Conservation (phyloP, 2,888 invertebrate species). For the Busseola fusca region DNA sequence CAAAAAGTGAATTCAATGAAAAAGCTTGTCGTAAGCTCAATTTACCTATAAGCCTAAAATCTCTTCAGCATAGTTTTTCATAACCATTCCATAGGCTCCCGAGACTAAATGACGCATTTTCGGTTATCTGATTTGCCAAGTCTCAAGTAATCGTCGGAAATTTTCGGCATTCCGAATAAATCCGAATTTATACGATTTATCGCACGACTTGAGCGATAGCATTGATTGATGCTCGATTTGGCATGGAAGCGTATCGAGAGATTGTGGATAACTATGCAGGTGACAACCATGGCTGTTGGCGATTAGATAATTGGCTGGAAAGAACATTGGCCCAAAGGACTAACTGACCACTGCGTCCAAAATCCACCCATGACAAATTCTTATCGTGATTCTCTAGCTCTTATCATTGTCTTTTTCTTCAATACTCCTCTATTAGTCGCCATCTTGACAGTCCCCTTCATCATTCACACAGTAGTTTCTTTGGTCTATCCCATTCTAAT, state of each 20-base stretch:
- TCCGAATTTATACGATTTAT: too few relatives aligned
- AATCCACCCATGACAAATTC: neutral
- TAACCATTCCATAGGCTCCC: neutral
- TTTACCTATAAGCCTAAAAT: neutral
- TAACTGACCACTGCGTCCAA: neutral
- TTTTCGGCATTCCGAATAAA: neutral
- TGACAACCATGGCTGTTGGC: neutral
- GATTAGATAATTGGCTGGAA: neutral
- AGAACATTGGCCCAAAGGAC: neutral
- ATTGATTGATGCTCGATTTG: neutral
- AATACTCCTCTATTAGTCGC: too few relatives aligned
- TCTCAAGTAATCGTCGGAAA: neutral
- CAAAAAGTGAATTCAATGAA: neutral
- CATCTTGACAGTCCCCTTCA: too few relatives aligned
- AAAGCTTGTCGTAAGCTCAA: neutral
- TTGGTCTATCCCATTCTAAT: neutral
- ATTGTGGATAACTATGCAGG: too few relatives aligned
- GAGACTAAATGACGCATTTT: neutral
- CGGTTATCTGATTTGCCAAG: neutral
- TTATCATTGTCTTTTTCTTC: too few relatives aligned
- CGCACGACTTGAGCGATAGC: neutral
- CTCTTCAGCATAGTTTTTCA: neutral
- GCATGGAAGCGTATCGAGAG: neutral
- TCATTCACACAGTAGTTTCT: too few relatives aligned
- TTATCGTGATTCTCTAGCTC: too few relatives aligned